Conservation (phyloP, 1,140 invertebrate genomes). For the Heliconius himera region DNA sequence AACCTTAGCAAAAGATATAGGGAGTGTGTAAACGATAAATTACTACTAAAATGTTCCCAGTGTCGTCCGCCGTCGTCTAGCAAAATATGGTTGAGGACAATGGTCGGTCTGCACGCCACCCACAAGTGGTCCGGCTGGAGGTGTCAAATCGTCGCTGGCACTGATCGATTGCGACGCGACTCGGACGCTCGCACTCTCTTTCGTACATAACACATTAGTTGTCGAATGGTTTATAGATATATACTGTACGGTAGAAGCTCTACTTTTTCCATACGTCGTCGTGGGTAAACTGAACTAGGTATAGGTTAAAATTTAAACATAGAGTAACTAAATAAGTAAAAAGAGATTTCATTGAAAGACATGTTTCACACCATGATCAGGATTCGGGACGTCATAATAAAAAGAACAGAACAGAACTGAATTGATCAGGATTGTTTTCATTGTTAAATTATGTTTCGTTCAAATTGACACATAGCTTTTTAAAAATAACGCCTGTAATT, state of each 20-base stretch:
- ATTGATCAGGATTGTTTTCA: not conserved
- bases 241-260: not conserved
- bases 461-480: too few species aligned
- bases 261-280: not conserved
- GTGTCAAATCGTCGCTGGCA: slow-evolving; percentile 60
- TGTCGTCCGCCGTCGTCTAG: slow-evolving; percentile 28
- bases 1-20: not conserved
- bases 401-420: too few species aligned
- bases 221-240: slow-evolving; percentile 13
- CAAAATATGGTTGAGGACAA: slow-evolving; percentile 30
- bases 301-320: not conserved
- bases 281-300: not conserved
- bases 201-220: slow-evolving; percentile 32
- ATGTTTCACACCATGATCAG: too few species aligned
- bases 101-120: slow-evolving; percentile 36
- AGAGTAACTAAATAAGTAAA: not conserved
- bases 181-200: slow-evolving; percentile 20
- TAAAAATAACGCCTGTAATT: too few species aligned
- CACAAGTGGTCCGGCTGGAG: slow-evolving; percentile 36
- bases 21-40: slow-evolving; percentile 15
- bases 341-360: not conserved
- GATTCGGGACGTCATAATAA: too few species aligned
- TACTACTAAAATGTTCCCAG: slow-evolving; percentile 10
- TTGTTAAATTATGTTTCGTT: not conserved
- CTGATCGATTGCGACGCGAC: slow-evolving; percentile 60